Evolutionary conservation across 2,113 vertebrate species (phyloP).

Genomic region (Orcinus orca): DNA sequence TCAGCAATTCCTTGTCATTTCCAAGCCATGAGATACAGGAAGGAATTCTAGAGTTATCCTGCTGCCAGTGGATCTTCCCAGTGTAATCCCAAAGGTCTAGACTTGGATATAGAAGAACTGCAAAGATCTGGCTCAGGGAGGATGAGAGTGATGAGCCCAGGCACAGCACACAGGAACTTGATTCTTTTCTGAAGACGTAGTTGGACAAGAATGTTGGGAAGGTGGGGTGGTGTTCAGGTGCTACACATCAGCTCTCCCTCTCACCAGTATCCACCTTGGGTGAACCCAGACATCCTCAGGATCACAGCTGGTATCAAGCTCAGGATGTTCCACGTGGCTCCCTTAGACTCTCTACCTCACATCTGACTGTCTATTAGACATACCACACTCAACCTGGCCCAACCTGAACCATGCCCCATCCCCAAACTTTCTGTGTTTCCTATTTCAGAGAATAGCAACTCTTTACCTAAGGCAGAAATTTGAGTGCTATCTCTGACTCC

Average conservation of each 20-base stretch:
- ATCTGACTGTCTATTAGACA: not conserved
- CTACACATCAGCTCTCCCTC: not conserved
- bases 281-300: not conserved
- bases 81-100: not conserved
- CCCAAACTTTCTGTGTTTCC: not conserved
- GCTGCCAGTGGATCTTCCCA: not conserved
- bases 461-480: not conserved
- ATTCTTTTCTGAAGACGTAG: not conserved
- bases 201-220: not conserved
- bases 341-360: not conserved
- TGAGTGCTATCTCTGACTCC: not conserved
- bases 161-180: not conserved
- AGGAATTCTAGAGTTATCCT: not conserved
- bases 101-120: not conserved
- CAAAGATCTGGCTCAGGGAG: not conserved
- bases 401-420: not conserved
- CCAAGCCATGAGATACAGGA: not conserved
- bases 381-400: not conserved
- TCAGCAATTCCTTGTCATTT: not conserved
- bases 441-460: not conserved
- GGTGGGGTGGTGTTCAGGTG: too few relatives aligned
- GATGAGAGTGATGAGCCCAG: not conserved
- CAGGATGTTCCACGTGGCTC: not conserved
- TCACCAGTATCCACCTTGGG: too few relatives aligned
- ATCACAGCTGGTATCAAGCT: not conserved